Evolutionary conservation across 1,140 invertebrate genomes (phyloP).

Genomic region (Hyphantria cunea): DNA sequence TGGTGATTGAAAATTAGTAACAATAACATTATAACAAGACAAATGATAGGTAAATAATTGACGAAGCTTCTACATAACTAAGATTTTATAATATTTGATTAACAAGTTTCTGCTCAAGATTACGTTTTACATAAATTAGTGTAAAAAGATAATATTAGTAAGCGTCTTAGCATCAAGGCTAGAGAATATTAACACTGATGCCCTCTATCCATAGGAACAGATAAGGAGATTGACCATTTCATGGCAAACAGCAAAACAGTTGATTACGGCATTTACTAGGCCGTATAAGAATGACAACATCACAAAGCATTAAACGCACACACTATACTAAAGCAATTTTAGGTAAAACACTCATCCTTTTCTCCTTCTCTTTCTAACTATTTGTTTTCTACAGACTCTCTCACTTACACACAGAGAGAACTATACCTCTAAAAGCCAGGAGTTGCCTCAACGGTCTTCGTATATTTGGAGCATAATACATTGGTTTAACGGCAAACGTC

Average conservation of each 20-base stretch:
- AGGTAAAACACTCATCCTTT: neutral
- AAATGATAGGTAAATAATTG: no score
- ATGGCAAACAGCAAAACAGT: slow-evolving; percentile 11
- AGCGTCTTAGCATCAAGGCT: no score
- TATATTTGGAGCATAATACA: slow-evolving; percentile 5
- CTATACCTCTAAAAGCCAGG: neutral
- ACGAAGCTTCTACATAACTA: no score
- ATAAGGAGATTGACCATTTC: slow-evolving; percentile 8
- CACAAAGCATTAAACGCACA: slow-evolving; percentile 15
- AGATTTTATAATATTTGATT: no score
- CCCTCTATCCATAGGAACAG: no score
- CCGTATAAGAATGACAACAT: slow-evolving; percentile 16
- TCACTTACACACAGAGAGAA: no score
- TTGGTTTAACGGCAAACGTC: slow-evolving; percentile 28
- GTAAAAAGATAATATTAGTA: no score
- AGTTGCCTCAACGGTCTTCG: neutral
- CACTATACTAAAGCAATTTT: slow-evolving; percentile 6
- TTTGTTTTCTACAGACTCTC: neutral
- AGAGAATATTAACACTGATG: no score
- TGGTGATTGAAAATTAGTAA: no score
- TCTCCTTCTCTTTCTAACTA: neutral
- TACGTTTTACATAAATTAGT: no score
- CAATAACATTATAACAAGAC: no score
- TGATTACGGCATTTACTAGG: slow-evolving; percentile 13
- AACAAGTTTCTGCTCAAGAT: no score